phyloP scores from a whole-genome alignment of 1,140 invertebrate species.

The Acromyrmex echinatior region DNA sequence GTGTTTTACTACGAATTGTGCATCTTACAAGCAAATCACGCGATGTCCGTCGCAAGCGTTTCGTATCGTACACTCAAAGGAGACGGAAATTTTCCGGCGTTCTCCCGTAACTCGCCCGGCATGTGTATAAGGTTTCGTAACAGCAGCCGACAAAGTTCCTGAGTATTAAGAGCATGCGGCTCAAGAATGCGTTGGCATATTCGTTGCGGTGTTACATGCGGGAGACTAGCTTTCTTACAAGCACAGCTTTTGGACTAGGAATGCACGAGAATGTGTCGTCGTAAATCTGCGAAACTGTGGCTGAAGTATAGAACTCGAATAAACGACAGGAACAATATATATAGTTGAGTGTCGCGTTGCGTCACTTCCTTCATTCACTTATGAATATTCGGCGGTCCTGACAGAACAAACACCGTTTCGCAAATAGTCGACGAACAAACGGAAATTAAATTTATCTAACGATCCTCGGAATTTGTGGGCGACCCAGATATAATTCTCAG shows the following conservation, averaged over 20 bases:
- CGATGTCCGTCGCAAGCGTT: not conserved
- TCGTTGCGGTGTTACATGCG: constrained; percentile 46
- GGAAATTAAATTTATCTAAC: constrained; percentile 65
- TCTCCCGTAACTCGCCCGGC: constrained; percentile 44
- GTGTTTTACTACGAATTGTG: not conserved
- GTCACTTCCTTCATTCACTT: constrained; percentile 38
- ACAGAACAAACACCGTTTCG: not conserved
- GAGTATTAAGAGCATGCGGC: constrained; percentile 51
- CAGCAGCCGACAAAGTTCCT: constrained; percentile 51
- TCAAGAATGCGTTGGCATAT: constrained; percentile 51
- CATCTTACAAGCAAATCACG: constrained; percentile 33
- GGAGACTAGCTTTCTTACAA: constrained; percentile 44
- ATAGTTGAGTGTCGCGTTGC: not conserved
- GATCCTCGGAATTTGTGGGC: constrained; percentile 14
- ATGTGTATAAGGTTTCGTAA: constrained; percentile 60
- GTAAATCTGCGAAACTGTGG: constrained; percentile 54
- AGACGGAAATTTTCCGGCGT: constrained; percentile 34
- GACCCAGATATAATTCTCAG: constrained; percentile 22
- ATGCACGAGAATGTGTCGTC: constrained; percentile 33
- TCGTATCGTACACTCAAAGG: constrained; percentile 32
- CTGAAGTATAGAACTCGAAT: constrained; percentile 29
- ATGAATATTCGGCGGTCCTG: constrained; percentile 9
- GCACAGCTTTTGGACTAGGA: constrained; percentile 20
- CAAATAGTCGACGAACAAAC: constrained; percentile 35
- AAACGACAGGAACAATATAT: constrained; percentile 44